Conservation (phyloP, 2,797 vertebrate species). For the Sciurus carolinensis region DNA sequence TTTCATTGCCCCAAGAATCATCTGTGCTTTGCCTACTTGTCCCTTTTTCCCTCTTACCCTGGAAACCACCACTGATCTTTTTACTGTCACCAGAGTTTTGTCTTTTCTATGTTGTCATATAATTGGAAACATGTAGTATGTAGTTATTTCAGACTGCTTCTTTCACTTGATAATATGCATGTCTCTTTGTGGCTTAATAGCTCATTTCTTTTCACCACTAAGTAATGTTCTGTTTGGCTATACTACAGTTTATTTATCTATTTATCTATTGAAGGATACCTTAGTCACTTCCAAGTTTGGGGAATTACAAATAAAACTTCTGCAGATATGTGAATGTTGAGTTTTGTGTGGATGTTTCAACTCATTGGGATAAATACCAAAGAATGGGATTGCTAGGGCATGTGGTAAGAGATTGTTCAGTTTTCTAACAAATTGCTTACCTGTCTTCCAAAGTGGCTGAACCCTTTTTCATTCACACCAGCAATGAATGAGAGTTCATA, state of each 20-base stretch:
- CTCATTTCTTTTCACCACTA: neutral
- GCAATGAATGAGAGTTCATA: neutral
- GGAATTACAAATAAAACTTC: no score
- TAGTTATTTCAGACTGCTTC: no score
- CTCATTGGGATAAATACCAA: no score
- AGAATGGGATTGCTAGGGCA: neutral
- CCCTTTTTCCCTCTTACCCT: no score
- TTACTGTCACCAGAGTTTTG: neutral
- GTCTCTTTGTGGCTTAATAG: no score
- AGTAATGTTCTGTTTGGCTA: neutral
- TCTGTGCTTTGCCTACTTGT: no score
- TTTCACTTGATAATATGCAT: no score
- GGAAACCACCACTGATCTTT: neutral
- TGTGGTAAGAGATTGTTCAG: neutral
- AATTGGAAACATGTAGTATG: neutral
- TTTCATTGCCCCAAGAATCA: no score
- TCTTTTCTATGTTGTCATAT: neutral
- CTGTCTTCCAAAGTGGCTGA: no score
- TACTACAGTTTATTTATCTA: neutral
- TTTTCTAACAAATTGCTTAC: neutral
- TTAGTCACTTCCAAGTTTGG: neutral
- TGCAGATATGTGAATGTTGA: neutral
- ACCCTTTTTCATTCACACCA: no score
- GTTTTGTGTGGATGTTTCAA: neutral
- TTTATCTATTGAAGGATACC: neutral